These are phyloP conservation scores for Onthophagus sagittarius DNA, from an alignment of 2,888 invertebrate genomes.

Conservation along the genomic window DNA sequence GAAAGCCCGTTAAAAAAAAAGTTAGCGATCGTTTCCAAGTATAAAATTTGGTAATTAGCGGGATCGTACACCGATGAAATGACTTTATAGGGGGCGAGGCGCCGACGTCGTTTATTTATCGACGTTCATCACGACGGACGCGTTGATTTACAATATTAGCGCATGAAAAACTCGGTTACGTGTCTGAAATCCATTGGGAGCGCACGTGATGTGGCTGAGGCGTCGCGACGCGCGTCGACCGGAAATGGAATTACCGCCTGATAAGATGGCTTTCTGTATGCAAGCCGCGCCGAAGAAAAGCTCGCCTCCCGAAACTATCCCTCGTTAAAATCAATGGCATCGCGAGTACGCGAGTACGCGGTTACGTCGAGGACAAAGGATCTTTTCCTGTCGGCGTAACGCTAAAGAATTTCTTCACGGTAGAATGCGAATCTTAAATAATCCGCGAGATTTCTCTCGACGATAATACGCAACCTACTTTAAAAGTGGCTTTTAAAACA, in stretches of 20 bases:
- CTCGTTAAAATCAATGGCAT: neutral
- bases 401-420: too few species aligned
- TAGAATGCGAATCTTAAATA: too few species aligned
- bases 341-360: neutral
- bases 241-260: neutral
- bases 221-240: neutral
- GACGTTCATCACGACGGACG: neutral
- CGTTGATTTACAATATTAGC: neutral
- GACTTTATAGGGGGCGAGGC: neutral
- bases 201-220: neutral
- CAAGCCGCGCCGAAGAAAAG: neutral
- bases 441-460: too few species aligned
- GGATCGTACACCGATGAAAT: neutral
- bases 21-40: neutral
- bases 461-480: too few species aligned
- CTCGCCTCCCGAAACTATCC: neutral
- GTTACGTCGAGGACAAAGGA: too few species aligned
- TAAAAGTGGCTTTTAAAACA: too few species aligned
- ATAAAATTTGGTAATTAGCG: neutral
- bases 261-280: neutral
- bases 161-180: neutral
- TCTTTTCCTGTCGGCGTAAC: too few species aligned
- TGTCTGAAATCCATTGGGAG: neutral
- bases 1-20: neutral
- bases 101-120: neutral